Base-by-base conservation (phyloP, 2,113 vertebrate species). In the Coturnix japonica region DNA sequence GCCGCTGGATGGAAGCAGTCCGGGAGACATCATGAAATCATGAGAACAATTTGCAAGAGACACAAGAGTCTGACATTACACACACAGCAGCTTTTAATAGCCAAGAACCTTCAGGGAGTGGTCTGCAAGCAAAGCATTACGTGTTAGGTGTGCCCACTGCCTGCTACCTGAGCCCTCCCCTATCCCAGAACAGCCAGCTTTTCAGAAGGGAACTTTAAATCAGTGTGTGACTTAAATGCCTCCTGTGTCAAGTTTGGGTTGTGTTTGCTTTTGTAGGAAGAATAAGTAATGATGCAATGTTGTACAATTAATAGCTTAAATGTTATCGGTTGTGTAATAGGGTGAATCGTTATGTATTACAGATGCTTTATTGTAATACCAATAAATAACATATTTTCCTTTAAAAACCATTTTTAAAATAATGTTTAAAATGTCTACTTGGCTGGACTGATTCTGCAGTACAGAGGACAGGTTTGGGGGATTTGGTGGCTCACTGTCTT, bases 381-480 rank as follows among this genome's bases (percentile, higher is more conserved):
- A 96, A 89, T 95, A 95, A 94, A 96, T 93, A 95, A 78, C 57
- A 4, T 84, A 30, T 89, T 95, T 90, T 93, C 47, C 65, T 88
- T 88, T 13, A 1, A 51, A 76, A 75, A 44, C 54, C 5, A 7
- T 64, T 35, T 35, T 3, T 21, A 69, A 90, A 84, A 37, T 53
- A 75, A 19, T 67, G 31, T 13, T 83, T 77, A 88, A 11, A 63
- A 83, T 46, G 74, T 89, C n/a, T 89, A 20, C 49, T 92, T 71
- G 37, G 22, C 47, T 90, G 83, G 35, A 53, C 26, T 44, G 37
- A 74, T 74, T 74, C 71, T 82, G 47, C 21, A 60, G 30, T 21
- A 44, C 6, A 22, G 31, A 60, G 30, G 21, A 44, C 6, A 22
- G 31, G 53, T 83, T 85, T 81, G 53, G 70, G 57, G 61, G 30